phyloP scores from a whole-genome alignment of 2,113 vertebrate genomes.

The Collichthys lucidus region DNA sequence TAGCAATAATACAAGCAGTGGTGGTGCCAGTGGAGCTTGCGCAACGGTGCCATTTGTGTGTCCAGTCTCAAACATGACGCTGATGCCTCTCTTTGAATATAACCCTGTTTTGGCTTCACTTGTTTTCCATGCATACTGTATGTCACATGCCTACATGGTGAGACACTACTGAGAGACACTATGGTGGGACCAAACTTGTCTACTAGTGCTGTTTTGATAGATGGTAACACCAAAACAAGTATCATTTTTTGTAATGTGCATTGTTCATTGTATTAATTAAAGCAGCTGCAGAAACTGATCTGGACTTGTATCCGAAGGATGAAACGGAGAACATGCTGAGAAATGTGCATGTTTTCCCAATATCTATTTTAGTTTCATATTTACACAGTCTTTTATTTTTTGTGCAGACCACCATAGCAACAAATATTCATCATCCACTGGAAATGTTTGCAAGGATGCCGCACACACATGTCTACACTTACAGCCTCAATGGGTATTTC shows the following conservation, averaged over 20 bases:
- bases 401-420: not conserved
- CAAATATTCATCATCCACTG: not conserved
- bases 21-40: conserved; percentile 57
- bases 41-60: conserved; percentile 44
- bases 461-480: not conserved
- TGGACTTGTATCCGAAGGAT: not conserved
- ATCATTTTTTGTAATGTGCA: not conserved
- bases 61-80: conserved; percentile 36
- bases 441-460: not conserved
- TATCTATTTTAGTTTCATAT: too few species aligned
- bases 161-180: conserved; percentile 2
- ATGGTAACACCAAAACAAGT: not conserved
- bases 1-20: conserved; percentile 59
- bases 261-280: not conserved
- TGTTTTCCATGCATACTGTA: conserved; percentile 24
- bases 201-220: not conserved
- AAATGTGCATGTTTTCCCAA: conserved; percentile 4
- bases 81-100: conserved; percentile 37
- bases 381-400: not conserved
- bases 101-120: conserved; percentile 39
- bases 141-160: conserved; percentile 37
- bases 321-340: not conserved
- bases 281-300: not conserved
- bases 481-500: not conserved
- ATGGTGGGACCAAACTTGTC: not conserved